Conservation (phyloP, 2,888 invertebrate genomes). For the Limnephilus marmoratus region DNA sequence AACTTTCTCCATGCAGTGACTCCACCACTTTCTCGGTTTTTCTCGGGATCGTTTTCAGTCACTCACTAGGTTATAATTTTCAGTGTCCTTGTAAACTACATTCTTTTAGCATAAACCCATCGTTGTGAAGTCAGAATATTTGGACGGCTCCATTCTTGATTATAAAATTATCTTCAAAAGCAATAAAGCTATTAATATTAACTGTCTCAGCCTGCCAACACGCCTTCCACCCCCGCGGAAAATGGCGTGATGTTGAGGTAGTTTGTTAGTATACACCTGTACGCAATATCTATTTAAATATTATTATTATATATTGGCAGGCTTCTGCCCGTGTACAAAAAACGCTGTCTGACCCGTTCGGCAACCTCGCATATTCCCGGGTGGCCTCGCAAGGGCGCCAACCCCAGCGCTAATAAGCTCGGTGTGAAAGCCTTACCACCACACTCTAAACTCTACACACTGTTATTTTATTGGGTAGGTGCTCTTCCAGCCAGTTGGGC, state of each 20-base stretch:
- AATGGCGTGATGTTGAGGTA: background rate
- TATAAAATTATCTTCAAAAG: background rate
- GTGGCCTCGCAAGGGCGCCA: constrained; percentile 27
- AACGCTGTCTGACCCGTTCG: constrained; percentile 6
- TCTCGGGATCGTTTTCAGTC: background rate
- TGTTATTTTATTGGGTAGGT: background rate
- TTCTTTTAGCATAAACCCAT: too few relatives aligned
- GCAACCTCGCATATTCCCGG: constrained; percentile 4
- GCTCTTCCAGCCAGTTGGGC: background rate
- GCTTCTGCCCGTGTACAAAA: background rate
- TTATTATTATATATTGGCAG: background rate
- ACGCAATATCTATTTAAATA: background rate
- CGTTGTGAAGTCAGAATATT: background rate
- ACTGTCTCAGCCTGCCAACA: background rate
- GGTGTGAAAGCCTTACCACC: background rate
- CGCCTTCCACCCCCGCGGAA: background rate
- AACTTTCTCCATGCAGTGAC: background rate
- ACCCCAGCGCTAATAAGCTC: background rate
- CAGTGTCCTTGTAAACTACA: too few relatives aligned
- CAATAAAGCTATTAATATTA: background rate
- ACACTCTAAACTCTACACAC: background rate
- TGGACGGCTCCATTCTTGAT: background rate
- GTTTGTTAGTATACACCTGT: background rate
- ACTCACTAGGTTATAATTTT: too few relatives aligned
- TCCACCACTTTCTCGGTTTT: background rate